Conservation (phyloP, 2,797 vertebrate species). For the Arrhamphus sclerolepis region DNA sequence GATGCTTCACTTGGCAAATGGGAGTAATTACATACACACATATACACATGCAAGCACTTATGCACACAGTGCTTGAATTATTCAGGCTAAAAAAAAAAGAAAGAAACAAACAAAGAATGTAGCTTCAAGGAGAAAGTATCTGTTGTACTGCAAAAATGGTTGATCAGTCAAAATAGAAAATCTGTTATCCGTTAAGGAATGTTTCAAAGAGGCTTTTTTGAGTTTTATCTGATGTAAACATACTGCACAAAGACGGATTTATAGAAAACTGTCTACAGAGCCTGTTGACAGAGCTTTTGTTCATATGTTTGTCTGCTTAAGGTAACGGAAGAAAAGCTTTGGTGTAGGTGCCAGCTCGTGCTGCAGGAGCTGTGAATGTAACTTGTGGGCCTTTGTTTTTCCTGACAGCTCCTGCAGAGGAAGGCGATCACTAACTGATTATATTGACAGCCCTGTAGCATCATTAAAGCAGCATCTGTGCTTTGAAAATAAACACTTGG, state of each 20-base stretch:
- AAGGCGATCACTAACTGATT: constrained; percentile 62
- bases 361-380: constrained; percentile 39
- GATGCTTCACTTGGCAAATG: constrained; percentile 57
- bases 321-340: constrained; percentile 24
- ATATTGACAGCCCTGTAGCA: constrained; percentile 63
- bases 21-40: constrained; percentile 67
- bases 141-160: constrained; percentile 62
- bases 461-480: constrained; percentile 67
- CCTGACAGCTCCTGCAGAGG: constrained; percentile 60
- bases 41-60: neutral
- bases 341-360: constrained; percentile 42
- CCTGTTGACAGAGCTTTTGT: constrained; percentile 63
- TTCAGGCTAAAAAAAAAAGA: constrained; percentile 32
- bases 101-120: constrained; percentile 40
- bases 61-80: constrained; percentile 48
- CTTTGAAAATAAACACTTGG: constrained; percentile 68
- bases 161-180: constrained; percentile 47
- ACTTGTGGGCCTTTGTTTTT: constrained; percentile 62
- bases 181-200: constrained; percentile 58
- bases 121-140: constrained; percentile 45
- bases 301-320: constrained; percentile 42
- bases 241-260: constrained; percentile 42
- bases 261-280: constrained; percentile 50
- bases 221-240: constrained; percentile 68
- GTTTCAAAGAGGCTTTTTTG: constrained; percentile 24